These are phyloP conservation scores for Parelbella ahira DNA, from an alignment of 2,888 invertebrate genomes.

Conservation along the genomic window DNA sequence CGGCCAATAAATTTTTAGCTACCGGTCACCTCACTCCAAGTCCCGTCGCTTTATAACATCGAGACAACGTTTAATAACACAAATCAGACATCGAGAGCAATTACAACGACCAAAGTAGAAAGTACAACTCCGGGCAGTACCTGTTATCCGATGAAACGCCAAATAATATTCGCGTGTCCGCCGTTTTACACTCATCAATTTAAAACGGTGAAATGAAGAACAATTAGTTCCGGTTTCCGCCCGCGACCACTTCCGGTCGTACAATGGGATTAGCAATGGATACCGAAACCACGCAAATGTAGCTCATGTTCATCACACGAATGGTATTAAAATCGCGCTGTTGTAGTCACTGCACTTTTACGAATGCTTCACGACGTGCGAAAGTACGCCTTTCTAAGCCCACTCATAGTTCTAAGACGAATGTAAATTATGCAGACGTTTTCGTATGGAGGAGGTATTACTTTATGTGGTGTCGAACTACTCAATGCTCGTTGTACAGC, in stretches of 20 bases:
- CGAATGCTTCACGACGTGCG: neutral
- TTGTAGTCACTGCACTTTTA: constrained; percentile 15
- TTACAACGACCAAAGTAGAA: constrained; percentile 2
- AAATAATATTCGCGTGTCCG: constrained; percentile 9
- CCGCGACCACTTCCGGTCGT: constrained; percentile 29
- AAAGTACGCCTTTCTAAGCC: too few relatives aligned
- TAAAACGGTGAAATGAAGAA: constrained; percentile 17
- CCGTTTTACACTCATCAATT: constrained; percentile 11
- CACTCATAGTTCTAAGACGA: too few relatives aligned
- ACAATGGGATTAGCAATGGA: constrained; percentile 6
- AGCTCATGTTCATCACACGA: neutral
- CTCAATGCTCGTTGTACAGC: too few relatives aligned
- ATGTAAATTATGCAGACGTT: too few relatives aligned
- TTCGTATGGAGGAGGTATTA: too few relatives aligned
- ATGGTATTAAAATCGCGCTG: constrained; percentile 9
- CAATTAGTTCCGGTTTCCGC: constrained; percentile 30
- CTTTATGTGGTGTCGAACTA: too few relatives aligned
- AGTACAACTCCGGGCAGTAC: too few relatives aligned
- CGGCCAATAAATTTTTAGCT: too few relatives aligned
- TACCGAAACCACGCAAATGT: constrained; percentile 14
- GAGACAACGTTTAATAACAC: neutral
- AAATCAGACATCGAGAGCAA: neutral
- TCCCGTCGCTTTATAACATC: too few relatives aligned
- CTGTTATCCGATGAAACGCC: constrained; percentile 10
- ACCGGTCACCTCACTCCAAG: too few relatives aligned